These are phyloP conservation scores for Caenorhabditis latens DNA, from an alignment of 1,140 invertebrate genomes.

Conservation along the genomic window DNA sequence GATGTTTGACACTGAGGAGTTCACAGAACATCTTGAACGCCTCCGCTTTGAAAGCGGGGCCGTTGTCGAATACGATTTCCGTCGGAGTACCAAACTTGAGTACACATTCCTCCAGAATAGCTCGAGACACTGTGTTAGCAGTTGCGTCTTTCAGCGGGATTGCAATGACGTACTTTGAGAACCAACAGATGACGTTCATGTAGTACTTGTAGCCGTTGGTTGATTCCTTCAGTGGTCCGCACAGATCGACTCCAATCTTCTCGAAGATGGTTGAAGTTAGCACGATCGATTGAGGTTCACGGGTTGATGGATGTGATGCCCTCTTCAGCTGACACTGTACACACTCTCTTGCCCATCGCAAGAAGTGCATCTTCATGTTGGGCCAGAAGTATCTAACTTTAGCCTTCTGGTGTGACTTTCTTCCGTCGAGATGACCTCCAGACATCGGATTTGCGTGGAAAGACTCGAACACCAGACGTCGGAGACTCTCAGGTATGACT, in stretches of 20 bases:
- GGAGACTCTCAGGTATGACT: background rate
- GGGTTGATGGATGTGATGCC: background rate
- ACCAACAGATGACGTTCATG: constrained; percentile 41
- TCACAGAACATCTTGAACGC: background rate
- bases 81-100: background rate
- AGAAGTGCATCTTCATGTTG: background rate
- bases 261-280: background rate
- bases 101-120: constrained; percentile 8
- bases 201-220: constrained; percentile 23
- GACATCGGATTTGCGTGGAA: background rate
- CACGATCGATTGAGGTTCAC: background rate
- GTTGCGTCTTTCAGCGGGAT: background rate
- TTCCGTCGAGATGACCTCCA: background rate
- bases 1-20: background rate
- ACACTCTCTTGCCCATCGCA: background rate
- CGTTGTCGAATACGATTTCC: constrained; percentile 29
- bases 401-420: background rate
- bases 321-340: constrained; percentile 7
- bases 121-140: background rate
- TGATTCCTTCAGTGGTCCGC: background rate
- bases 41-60: background rate
- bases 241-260: constrained; percentile 49
- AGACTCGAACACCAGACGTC: background rate
- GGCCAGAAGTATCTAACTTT: constrained; percentile 25
- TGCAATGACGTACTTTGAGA: constrained; percentile 36